phyloP scores from a whole-genome alignment of 2,113 vertebrate genomes.

The Athene noctua region DNA sequence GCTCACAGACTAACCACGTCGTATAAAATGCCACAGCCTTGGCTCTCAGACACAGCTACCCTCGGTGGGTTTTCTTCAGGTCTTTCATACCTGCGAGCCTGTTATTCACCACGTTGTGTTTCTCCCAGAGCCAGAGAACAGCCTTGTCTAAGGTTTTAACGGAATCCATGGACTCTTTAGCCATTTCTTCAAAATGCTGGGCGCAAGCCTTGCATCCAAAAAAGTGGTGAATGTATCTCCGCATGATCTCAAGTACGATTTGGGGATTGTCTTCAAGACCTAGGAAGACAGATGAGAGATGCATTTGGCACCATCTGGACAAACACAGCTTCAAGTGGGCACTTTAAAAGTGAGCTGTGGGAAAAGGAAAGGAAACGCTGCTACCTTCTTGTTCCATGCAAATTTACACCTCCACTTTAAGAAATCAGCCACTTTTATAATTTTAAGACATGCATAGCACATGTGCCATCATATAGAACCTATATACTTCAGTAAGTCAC shows the following conservation, averaged over 20 bases:
- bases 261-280: slow-evolving; percentile 78
- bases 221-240: slow-evolving; percentile 83
- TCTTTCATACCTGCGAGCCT: slow-evolving; percentile 78
- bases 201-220: slow-evolving; percentile 90
- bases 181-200: slow-evolving; percentile 87
- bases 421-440: neutral
- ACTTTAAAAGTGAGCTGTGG: neutral
- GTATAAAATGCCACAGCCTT: neutral
- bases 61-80: neutral
- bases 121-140: slow-evolving; percentile 91
- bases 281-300: neutral
- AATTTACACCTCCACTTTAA: neutral
- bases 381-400: neutral
- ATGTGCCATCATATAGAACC: neutral
- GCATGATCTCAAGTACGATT: slow-evolving; percentile 83
- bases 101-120: slow-evolving; percentile 90
- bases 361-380: neutral
- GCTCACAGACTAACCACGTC: neutral
- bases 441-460: neutral
- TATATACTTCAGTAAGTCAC: neutral
- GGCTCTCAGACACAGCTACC: neutral
- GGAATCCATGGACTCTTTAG: slow-evolving; percentile 70
- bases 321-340: neutral
- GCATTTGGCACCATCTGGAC: neutral
- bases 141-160: slow-evolving; percentile 78